Evolutionary conservation across 1,140 invertebrate genomes (phyloP).

Genomic region (Bombus superbus): DNA sequence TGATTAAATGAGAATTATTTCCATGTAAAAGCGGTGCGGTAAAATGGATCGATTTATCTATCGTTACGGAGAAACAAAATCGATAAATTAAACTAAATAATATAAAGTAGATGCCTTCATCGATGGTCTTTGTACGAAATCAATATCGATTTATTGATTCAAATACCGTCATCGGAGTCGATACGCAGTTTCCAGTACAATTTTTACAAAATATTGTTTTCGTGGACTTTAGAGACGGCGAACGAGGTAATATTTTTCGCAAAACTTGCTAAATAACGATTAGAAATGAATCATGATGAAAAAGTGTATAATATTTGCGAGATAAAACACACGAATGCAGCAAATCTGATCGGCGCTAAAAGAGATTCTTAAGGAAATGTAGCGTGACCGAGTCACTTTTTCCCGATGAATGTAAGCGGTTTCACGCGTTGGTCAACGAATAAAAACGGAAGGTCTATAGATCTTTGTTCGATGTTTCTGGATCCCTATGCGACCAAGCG

Average conservation of each 20-base stretch:
- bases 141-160: too few species aligned
- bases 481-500: conserved; percentile 10
- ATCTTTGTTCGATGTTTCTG: conserved; percentile 20
- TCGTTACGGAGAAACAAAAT: too few species aligned
- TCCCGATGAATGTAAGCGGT: conserved; percentile 3
- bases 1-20: not conserved
- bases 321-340: not conserved
- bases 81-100: too few species aligned
- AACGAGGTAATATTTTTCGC: not conserved
- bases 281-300: too few species aligned
- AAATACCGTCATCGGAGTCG: too few species aligned
- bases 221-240: too few species aligned
- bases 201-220: too few species aligned
- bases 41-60: too few species aligned
- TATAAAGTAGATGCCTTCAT: too few species aligned
- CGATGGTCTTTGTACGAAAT: too few species aligned
- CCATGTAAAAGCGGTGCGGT: too few species aligned
- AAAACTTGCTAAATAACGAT: not conserved
- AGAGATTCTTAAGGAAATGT: conserved; percentile 10
- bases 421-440: conserved; percentile 23
- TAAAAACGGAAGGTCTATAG: conserved; percentile 20
- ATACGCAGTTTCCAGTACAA: too few species aligned
- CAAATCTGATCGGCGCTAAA: not conserved
- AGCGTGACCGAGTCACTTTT: conserved; percentile 23
- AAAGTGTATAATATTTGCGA: not conserved